phyloP scores from a whole-genome alignment of 2,797 vertebrate species.

The Mormyrops attenuatus region DNA sequence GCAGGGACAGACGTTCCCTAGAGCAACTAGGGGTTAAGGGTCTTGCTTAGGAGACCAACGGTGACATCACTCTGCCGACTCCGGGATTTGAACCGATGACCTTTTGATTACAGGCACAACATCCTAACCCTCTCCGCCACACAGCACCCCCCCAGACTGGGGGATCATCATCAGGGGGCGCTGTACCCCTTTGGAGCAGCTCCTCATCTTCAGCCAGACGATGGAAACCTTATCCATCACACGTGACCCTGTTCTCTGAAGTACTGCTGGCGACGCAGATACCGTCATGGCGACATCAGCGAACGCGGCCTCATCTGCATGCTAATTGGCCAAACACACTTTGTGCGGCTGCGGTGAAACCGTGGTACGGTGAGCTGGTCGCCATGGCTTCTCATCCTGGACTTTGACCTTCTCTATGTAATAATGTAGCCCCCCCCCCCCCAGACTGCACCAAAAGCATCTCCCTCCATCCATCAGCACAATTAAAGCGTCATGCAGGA shows the following conservation, averaged over 20 bases:
- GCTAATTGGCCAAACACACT: not conserved
- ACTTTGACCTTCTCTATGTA: not conserved
- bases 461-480: not conserved
- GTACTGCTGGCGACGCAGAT: not conserved
- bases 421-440: not conserved
- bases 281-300: not conserved
- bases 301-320: not conserved
- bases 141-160: not conserved
- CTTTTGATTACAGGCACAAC: not conserved
- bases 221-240: constrained; percentile 13
- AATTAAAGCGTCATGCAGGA: not conserved
- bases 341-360: not conserved
- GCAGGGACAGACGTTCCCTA: not conserved
- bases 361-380: not conserved
- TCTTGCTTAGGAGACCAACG: not conserved
- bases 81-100: not conserved
- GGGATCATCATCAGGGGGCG: not conserved
- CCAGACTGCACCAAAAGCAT: not conserved
- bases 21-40: not conserved
- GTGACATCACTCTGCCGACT: not conserved
- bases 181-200: not conserved
- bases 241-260: not conserved
- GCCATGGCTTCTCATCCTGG: not conserved
- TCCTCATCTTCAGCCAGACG: constrained; percentile 37
- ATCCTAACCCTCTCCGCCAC: not conserved